These are phyloP conservation scores for Corbicula japonica DNA, from an alignment of 2,888 invertebrate genomes.

Conservation along the genomic window DNA sequence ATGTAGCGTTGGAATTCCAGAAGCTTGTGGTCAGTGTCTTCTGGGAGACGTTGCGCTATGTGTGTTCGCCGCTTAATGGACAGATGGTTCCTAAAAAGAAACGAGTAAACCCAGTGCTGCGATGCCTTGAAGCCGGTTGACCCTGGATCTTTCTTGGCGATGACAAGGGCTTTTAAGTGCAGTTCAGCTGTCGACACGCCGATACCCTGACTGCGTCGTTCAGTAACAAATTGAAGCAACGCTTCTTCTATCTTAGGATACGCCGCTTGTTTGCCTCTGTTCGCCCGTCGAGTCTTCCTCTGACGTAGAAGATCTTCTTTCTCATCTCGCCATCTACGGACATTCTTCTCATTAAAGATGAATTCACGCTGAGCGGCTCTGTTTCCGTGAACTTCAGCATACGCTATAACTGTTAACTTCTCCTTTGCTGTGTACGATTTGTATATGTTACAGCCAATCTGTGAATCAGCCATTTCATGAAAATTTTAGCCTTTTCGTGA, in stretches of 20 bases:
- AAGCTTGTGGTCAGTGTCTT: conserved; percentile 29
- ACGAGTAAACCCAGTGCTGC: conserved; percentile 6
- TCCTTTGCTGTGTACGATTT: conserved; percentile 6
- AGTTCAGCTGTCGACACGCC: not conserved
- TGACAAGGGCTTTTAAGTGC: not conserved
- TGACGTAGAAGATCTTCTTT: not conserved
- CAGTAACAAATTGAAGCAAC: not conserved
- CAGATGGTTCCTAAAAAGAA: conserved; percentile 12
- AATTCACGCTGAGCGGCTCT: conserved; percentile 14
- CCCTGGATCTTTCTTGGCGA: not conserved
- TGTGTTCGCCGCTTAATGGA: conserved; percentile 34
- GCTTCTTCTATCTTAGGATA: conserved; percentile 8
- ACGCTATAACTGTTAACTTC: conserved; percentile 3
- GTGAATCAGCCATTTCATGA: too few relatives aligned
- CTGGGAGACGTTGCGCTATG: conserved; percentile 32
- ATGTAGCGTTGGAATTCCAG: conserved; percentile 4
- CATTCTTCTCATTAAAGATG: not conserved
- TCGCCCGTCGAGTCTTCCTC: not conserved
- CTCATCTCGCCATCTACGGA: conserved; percentile 11
- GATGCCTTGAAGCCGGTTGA: conserved; percentile 8
- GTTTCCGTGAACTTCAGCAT: conserved; percentile 23
- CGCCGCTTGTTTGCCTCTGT: not conserved
- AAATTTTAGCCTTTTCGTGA: too few relatives aligned
- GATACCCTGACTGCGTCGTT: conserved; percentile 1
- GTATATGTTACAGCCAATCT: too few relatives aligned